Percentiles rank a stretch among this genome's conserved stretches.
phyloP scores from a whole-genome alignment of 2,113 vertebrate species.

The Campylorhamphus procurvoides region DNA sequence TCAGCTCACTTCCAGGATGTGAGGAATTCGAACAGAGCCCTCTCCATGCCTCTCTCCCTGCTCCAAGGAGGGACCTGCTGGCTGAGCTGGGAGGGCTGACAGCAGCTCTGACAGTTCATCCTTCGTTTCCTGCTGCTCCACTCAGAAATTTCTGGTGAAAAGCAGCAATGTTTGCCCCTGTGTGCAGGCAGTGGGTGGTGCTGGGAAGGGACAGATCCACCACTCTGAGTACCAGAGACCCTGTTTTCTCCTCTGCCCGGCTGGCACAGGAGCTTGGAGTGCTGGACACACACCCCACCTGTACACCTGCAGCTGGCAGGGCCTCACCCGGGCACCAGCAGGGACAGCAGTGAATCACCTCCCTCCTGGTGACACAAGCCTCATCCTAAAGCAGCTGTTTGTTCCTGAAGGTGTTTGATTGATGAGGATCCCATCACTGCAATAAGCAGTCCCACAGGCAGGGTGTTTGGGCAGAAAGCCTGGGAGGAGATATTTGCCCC shows the following conservation, averaged over 20 bases:
- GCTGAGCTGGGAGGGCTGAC: background rate
- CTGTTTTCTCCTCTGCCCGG: background rate
- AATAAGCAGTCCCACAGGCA: background rate
- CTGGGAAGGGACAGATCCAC: background rate
- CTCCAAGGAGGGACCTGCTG: fast-evolving
- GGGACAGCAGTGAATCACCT: background rate
- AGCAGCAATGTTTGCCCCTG: background rate
- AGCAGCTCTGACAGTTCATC: background rate
- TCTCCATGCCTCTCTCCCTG: background rate
- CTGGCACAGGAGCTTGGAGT: background rate
- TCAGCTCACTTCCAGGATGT: background rate
- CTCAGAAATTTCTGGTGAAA: background rate
- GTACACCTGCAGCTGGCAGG: background rate
- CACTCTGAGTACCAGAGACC: background rate
- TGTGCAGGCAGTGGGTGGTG: background rate
- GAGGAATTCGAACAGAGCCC: background rate
- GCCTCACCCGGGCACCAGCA: background rate
- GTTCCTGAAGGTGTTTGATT: background rate
- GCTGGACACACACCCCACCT: fast-evolving
- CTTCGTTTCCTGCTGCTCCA: background rate
- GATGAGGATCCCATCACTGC: background rate
- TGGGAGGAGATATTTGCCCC: background rate
- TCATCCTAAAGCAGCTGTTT: background rate
- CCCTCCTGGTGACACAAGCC: background rate
- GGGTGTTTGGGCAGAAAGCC: background rate